Evolutionary conservation across 2,113 vertebrate genomes (phyloP).

Genomic region (Osmerus eperlanus): DNA sequence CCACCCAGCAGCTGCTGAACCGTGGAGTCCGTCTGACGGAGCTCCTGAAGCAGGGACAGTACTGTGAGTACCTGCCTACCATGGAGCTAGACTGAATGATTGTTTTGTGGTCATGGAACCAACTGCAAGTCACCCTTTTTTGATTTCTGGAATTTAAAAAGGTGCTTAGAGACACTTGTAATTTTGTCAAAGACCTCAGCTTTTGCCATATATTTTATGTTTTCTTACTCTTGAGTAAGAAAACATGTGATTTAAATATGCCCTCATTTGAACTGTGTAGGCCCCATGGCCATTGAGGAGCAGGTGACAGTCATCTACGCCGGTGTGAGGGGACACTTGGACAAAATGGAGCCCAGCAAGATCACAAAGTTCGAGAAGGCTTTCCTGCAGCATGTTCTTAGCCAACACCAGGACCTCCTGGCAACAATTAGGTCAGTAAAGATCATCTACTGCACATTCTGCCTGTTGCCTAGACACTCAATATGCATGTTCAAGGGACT

Average conservation of each 20-base stretch:
- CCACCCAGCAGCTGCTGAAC: conserved; percentile 92
- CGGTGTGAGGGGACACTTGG: conserved; percentile 90
- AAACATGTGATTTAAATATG: not conserved
- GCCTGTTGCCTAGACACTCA: not conserved
- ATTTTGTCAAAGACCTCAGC: too few species aligned
- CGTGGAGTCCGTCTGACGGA: conserved; percentile 93
- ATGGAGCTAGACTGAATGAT: not conserved
- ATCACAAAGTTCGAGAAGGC: conserved; percentile 93
- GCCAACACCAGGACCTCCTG: conserved; percentile 88
- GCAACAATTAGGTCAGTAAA: conserved; percentile 77
- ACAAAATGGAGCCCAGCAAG: conserved; percentile 96
- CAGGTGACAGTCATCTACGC: conserved; percentile 96
- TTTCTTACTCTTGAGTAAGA: not conserved
- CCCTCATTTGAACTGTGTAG: conserved; percentile 57
- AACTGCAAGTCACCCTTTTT: not conserved
- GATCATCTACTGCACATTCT: too few species aligned
- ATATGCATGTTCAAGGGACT: not conserved
- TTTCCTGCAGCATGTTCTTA: conserved; percentile 87
- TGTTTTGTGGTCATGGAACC: too few species aligned
- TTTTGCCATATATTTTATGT: not conserved
- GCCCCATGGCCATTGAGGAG: conserved; percentile 96
- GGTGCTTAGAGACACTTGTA: too few species aligned
- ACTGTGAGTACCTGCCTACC: conserved; percentile 76
- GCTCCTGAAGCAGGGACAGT: conserved; percentile 95
- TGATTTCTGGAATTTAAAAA: not conserved